Base-by-base conservation (phyloP, 2,113 vertebrate species). In the Abramis brama region DNA sequence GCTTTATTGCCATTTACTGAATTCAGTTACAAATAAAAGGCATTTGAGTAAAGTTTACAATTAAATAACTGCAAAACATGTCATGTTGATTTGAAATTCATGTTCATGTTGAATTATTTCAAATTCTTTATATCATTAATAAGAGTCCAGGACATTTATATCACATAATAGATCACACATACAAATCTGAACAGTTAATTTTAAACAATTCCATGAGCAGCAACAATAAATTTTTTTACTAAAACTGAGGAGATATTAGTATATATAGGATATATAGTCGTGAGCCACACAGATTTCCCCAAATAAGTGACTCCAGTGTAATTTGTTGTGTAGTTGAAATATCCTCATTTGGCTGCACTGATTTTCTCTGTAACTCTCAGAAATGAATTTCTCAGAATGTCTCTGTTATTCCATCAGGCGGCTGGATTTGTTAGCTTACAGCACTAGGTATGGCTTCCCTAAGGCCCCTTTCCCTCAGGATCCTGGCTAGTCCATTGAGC, bases 401-500 rank as follows among this genome's bases (percentile, higher is more conserved):
- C 57, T 64, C 78, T 45, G 30, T 80, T 62, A 80, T 79, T 74
- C 23, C 62, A 55, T 39, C 11, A 17, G 62, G 25, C 50, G 13
- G 21, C 43, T 33, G 55, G 39, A 62, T 64, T 74, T 27, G 59
- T 73, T 74, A 19, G 55, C 57, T 86, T 13, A 82, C 45, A 19
- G 52, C 25, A 10, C n/a, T 33, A 71, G 43, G 71, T 55, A 50
- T 36, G 11, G 43, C 27, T 7, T 81, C 57, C 57, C 33, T 64
- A 75, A n/a, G 36, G 60, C 21, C 30, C 13, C 76, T 75, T 33
- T 76, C 70, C 70, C 60, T 36, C 25, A 45, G 55, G 84, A 70
- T 76, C 10, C 60, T 82, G 47, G 52, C 36, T 75, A 83, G 62
- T 82, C 85, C 84, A 85, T 70, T 76, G 50, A 57, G 60, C 59